Evolutionary conservation across 2,797 vertebrate species (phyloP).

Genomic region (Sebastes reedi): DNA sequence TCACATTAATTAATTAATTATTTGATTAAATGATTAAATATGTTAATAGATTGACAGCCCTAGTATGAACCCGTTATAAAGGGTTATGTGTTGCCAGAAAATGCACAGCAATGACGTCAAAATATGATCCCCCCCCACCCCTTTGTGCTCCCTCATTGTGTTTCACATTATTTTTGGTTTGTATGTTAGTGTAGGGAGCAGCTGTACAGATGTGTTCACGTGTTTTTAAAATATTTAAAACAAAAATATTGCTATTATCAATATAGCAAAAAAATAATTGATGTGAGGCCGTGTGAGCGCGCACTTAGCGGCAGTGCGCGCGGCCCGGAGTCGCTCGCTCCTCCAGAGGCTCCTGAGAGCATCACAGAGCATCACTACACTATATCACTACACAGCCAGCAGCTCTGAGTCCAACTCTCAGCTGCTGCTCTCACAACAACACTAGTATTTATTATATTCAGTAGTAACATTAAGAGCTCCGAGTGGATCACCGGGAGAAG

Average conservation of each 20-base stretch:
- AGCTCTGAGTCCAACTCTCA: conserved; percentile 38
- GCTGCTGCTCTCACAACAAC: conserved; percentile 2
- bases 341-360: conserved; percentile 9
- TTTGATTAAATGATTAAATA: too few species aligned
- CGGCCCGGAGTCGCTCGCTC: conserved; percentile 19
- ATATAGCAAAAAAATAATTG: background rate
- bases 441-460: background rate
- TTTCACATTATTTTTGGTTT: background rate
- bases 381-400: background rate
- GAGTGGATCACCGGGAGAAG: background rate
- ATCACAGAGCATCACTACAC: conserved; percentile 29
- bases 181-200: background rate
- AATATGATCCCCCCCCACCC: background rate
- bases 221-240: background rate
- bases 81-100: background rate
- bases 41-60: too few species aligned
- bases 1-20: too few species aligned
- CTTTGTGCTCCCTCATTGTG: background rate
- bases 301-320: conserved; percentile 25
- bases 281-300: conserved; percentile 11
- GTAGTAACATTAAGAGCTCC: background rate
- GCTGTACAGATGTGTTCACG: background rate
- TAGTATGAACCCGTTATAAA: background rate
- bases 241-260: background rate
- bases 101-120: background rate